phyloP scores from a whole-genome alignment of 2,888 invertebrate species.

The Zootermopsis nevadensis region DNA sequence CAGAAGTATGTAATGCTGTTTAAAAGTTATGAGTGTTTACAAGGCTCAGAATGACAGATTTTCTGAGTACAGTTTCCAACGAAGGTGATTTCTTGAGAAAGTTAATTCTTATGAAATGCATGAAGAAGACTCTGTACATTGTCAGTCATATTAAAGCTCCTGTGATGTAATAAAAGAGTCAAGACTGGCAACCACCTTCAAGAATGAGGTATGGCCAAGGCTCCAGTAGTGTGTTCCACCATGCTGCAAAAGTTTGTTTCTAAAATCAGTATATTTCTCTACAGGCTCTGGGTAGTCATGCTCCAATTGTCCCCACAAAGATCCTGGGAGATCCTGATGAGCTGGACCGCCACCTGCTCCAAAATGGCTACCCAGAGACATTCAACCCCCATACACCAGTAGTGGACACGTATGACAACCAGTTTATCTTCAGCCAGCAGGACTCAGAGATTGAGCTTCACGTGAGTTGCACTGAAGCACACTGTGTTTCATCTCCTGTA shows the following conservation, averaged over 20 bases:
- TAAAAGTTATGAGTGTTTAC: too few relatives aligned
- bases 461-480: conserved; percentile 60
- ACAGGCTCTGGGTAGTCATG: conserved; percentile 78
- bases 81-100: too few relatives aligned
- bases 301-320: conserved; percentile 90
- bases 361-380: conserved; percentile 79
- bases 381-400: conserved; percentile 61
- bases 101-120: too few relatives aligned
- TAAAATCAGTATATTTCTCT: not conserved
- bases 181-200: too few relatives aligned
- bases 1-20: too few relatives aligned
- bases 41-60: too few relatives aligned
- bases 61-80: too few relatives aligned
- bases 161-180: too few relatives aligned
- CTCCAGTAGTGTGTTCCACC: not conserved
- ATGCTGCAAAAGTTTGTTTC: not conserved
- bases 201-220: not conserved
- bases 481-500: too few relatives aligned
- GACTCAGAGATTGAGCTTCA: conserved; percentile 67
- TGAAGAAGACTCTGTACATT: too few relatives aligned
- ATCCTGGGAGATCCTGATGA: conserved; percentile 89
- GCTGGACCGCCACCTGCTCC: conserved; percentile 84
- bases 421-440: conserved; percentile 65
- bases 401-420: conserved; percentile 60
- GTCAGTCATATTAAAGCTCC: too few relatives aligned